Evolutionary conservation across 1,140 invertebrate species (phyloP), one percentile per base, ranked within the genome.

Genomic region (Drosophila repletoides): DNA sequence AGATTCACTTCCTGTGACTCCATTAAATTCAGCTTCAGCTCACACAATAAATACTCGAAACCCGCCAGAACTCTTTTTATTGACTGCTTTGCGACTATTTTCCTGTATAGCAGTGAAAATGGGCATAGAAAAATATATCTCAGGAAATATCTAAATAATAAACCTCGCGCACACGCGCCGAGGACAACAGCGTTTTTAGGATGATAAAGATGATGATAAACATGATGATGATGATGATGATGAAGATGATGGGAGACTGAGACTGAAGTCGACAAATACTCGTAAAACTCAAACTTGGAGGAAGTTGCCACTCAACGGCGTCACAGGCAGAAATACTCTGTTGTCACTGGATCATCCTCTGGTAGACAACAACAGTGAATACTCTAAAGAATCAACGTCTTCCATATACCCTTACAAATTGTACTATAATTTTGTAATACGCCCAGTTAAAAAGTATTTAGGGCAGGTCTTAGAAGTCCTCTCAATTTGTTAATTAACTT

Each of bases 141-240:
- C 63, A 46, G 74, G 59, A 86, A 84, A 84, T 84, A 86, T 86
- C 59, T 63, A 72, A 75, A 75, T 75, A 79, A 86, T 86, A 86
- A 45, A 80, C 63, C 59, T 12, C 24, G 38, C 29, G 66, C 61
- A 65, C 70, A 84, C 61, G 72, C 63, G 49, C 43, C 59, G 15
- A 70, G 61, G 55, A 73, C 41, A 55, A 31, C 31, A 33, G 46
- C 45, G 26, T 40, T 46, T 36, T 45, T 41, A 41, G 21, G 46
- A 46, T 9, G 52, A 52, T 68, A 41, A 29, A 21, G 34, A 40
- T 40, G 34, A 43, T n/a, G n/a, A n/a, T n/a, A n/a, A n/a, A n/a
- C n/a, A n/a, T n/a, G 21, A 19, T 9, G 72, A 56, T 65, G 64
- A 58, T 75, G 36, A 75, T 56, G 72, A 67, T 55, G 70, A 61